Evolutionary conservation across 2,888 invertebrate species (phyloP).

Genomic region (Aplocera efformata): DNA sequence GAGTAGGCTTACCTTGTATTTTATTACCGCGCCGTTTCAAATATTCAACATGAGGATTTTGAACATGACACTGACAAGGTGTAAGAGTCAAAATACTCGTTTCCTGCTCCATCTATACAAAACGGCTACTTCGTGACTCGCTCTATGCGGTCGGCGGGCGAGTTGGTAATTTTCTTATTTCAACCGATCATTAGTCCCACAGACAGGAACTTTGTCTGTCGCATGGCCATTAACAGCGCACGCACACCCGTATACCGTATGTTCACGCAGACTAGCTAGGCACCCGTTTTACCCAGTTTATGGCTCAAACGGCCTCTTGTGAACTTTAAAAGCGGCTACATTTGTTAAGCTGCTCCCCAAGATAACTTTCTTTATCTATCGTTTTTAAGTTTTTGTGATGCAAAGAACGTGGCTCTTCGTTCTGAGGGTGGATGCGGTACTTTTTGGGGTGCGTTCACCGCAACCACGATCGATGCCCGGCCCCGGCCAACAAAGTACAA

Average conservation of each 20-base stretch:
- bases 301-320: constrained; percentile 7
- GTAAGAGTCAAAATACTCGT: constrained; percentile 37
- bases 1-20: constrained; percentile 4
- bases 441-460: constrained; percentile 72
- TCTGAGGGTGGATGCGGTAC: constrained; percentile 51
- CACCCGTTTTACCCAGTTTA: constrained; percentile 41
- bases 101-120: constrained; percentile 35
- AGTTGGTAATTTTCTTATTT: constrained; percentile 70
- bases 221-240: constrained; percentile 64
- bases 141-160: constrained; percentile 52
- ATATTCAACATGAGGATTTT: constrained; percentile 10
- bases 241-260: constrained; percentile 40
- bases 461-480: constrained; percentile 68
- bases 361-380: constrained; percentile 24
- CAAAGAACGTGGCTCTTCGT: constrained; percentile 47
- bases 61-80: constrained; percentile 21
- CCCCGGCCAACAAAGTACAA: constrained; percentile 52
- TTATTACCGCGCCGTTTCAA: constrained; percentile 14
- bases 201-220: constrained; percentile 61
- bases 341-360: constrained; percentile 13
- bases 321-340: constrained; percentile 5
- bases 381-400: constrained; percentile 45
- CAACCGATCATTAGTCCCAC: constrained; percentile 74
- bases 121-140: constrained; percentile 64
- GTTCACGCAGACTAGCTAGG: constrained; percentile 29